Evolutionary conservation across 2,888 invertebrate species (phyloP).

Genomic region (Acanthoscelides obtectus): DNA sequence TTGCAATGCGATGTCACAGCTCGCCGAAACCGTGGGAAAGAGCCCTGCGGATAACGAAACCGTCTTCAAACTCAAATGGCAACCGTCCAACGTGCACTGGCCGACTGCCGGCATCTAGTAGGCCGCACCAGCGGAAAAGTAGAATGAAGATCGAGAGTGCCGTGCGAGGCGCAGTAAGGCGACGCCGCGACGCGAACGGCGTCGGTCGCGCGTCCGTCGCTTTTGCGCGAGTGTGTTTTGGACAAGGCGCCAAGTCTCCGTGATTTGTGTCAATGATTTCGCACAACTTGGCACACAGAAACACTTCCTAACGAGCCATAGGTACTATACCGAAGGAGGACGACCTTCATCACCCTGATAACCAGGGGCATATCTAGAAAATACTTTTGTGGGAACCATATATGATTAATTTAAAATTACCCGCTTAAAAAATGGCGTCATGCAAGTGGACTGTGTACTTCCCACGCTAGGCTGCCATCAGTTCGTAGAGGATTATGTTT

Average conservation of each 20-base stretch:
- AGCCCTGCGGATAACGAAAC: not conserved
- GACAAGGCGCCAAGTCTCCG: not conserved
- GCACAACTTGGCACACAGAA: no score
- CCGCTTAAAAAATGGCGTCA: no score
- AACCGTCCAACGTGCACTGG: not conserved
- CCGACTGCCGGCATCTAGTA: not conserved
- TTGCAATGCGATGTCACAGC: not conserved
- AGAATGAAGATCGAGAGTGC: not conserved
- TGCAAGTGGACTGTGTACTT: no score
- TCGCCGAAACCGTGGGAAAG: not conserved
- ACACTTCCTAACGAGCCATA: no score
- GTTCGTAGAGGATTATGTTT: no score
- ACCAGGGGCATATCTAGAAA: no score
- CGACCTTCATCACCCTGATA: no score
- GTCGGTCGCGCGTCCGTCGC: not conserved
- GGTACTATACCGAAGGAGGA: no score
- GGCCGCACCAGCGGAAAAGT: not conserved
- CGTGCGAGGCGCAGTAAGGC: not conserved
- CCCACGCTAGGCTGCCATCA: no score
- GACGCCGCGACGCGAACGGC: not conserved
- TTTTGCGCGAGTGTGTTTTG: not conserved
- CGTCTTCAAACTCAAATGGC: not conserved
- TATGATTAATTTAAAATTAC: no score
- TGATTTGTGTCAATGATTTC: no score
- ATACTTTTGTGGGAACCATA: no score